Evolutionary conservation across 2,888 invertebrate species (phyloP), one percentile per base, ranked within the genome.

Genomic region (Agriotes lineatus): DNA sequence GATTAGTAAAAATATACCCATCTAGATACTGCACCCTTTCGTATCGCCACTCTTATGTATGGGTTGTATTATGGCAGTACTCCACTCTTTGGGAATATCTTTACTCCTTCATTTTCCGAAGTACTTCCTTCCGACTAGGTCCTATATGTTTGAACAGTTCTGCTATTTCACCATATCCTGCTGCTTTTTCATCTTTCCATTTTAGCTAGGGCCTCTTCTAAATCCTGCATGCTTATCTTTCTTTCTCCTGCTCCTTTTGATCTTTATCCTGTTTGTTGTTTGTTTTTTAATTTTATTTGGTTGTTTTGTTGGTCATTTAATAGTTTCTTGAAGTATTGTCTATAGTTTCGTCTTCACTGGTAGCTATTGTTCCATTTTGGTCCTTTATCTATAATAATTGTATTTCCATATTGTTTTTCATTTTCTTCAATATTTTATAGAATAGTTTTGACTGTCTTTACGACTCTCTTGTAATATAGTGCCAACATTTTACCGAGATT

Each of bases 51-150:
- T 70, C 44, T 72, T 69, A 35, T 59, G 59, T 20, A 74, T 63
- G 9, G 67, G 64, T 10, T 25, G 12, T 64, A 72, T 72, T 2
- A 72, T 63, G 12, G 54, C 70, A n/a, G 57, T 54, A 25, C 70
- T 68, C 73, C 74, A 75, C 39, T 75, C 72, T 35, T 62, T 42
- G 1, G 74, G 65, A 16, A 42, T 42, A 2, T 9, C 4, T 33
- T 33, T 33, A 2, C n/a, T 33, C 9, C 9, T 42, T n/a, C 42
- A 42, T 42, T 16, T 14, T 16, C 3, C 1, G 44, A 18, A 44
- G 9, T 10, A 2, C n/a, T 44, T 44, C 19, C 9, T 9, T 7
- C 20, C 44, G 18, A 1, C 19, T 44, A 2, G 1, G 19, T 10
- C 44, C 18, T 2, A 44, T 2, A 44, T 44, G 4, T 2, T 44